phyloP scores from a whole-genome alignment of 2,113 vertebrate species.

The Chlorodrepanis virens region DNA sequence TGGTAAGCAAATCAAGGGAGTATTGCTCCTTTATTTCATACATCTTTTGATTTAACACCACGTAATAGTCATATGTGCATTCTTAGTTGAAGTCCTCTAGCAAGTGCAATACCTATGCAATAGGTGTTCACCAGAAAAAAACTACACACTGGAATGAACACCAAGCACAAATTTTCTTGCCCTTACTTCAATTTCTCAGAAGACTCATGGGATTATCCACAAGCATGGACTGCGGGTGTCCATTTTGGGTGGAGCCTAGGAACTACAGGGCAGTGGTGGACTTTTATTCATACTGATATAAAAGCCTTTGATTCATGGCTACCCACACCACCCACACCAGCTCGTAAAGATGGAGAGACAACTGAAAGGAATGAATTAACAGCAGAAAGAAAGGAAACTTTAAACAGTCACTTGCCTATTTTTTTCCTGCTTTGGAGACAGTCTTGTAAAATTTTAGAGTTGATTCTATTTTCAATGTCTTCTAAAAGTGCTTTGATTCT shows the following conservation, averaged over 20 bases:
- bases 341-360: neutral
- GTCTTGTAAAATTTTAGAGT: neutral
- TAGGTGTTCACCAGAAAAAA: neutral
- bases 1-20: neutral
- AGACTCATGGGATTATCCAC: neutral
- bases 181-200: neutral
- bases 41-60: neutral
- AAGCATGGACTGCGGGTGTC: neutral
- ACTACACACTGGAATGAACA: neutral
- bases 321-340: neutral
- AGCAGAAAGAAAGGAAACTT: neutral
- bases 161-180: neutral
- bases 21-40: neutral
- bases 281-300: neutral
- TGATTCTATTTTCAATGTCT: constrained; percentile 1
- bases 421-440: neutral
- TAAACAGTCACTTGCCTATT: neutral
- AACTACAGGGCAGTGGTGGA: neutral
- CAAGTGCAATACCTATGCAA: neutral
- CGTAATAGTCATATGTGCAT: neutral
- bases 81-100: neutral
- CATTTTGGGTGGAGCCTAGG: neutral
- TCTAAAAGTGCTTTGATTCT: constrained; percentile 29
- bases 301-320: neutral
- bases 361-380: neutral